Evolutionary conservation across 2,797 vertebrate species (phyloP), one percentile per base, ranked within the genome.

Genomic region (Serranus cabrilla): DNA sequence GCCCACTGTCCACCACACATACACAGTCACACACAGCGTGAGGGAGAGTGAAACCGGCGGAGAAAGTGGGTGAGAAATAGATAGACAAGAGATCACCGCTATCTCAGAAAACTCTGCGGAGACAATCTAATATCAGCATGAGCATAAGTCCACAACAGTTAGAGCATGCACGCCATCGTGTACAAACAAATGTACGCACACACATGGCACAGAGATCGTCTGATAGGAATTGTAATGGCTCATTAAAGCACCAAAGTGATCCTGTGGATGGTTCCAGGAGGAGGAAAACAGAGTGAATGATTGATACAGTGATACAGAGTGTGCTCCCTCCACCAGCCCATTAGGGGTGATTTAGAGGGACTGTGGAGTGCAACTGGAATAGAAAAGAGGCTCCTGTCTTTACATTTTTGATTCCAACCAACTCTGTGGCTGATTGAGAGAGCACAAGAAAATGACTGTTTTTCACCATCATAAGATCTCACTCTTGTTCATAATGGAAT

Each of bases 141-240:
- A 87, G 74, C 9, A 67, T 64, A 71, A 85, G 86, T 86, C 87
- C 83, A 89, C 79, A 82, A 68, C 81, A 77, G 78, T 83, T 75
- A 69, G 80, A 80, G 78, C 78, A 18, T 12, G 64, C 71, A 61
- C 62, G 17, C 74, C 52, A 59, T 46, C 56, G 31, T 62, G 72
- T 62, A 85, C 84, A 81, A 75, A 87, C 90, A 89, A 66, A 74
- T 12, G 21, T 43, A 71, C 50, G 42, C 83, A 42, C 84, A 49
- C 50, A 34, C 75, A 23, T 68, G 80, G 78, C 68, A 50, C 78
- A 64, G 72, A 82, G 88, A 91, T 90, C 27, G 82, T 84, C 90
- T 92, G 92, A 93, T 93, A 92, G 91, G 91, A 92, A 90, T 91
- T 84, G 91, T 91, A 94, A 94, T 92, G 94, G 90, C 92, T 94